Evolutionary conservation across 2,797 vertebrate species (phyloP), one percentile per base, ranked within the genome.

Genomic region (Clamator glandarius): DNA sequence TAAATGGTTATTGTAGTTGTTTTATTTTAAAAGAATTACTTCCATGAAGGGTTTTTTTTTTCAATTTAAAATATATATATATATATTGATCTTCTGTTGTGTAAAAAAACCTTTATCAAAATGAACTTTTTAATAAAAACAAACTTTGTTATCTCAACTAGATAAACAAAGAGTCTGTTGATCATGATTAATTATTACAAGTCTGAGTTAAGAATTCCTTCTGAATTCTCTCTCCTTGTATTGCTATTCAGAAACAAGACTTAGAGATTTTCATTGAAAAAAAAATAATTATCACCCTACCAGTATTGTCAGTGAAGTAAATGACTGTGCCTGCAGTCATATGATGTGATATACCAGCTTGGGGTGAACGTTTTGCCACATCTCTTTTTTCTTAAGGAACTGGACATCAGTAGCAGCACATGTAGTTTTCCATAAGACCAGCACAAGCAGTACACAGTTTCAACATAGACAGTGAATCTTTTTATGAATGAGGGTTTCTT

Each of bases 1-100:
- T 61, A 52, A 94, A 74, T 29, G 12, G 19, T 59, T 91, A 54
- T 54, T 82, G 19, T 6, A 73, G 15, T 70, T 81, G 24, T 39
- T 77, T 88, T 73, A 50, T 91, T 95, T 72, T 41, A 69, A 70
- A 93, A 68, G 18, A 83, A 75, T 75, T 86, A 20, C 15, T 91
- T 84, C 33, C 6, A 39, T 11, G 5, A 44, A 12, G 5, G 3
- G 2, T 17, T 19, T 79, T 85, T 63, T 5, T 59, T 87, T 31
- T n/a, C n/a, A n/a, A n/a, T n/a, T n/a, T n/a, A n/a, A 39, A 39
- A 39, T n/a, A n/a, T n/a, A n/a, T n/a, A n/a, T n/a, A n/a, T n/a
- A 59, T 83, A 4, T 19, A 75, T 16, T 84, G 26, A 36, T 72
- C 26, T 83, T 59, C 11, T 78, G 6, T 48, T 89, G 75, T 41